Base-by-base conservation (phyloP, 2,888 invertebrate species). In the Aproaerema taeniolella region DNA sequence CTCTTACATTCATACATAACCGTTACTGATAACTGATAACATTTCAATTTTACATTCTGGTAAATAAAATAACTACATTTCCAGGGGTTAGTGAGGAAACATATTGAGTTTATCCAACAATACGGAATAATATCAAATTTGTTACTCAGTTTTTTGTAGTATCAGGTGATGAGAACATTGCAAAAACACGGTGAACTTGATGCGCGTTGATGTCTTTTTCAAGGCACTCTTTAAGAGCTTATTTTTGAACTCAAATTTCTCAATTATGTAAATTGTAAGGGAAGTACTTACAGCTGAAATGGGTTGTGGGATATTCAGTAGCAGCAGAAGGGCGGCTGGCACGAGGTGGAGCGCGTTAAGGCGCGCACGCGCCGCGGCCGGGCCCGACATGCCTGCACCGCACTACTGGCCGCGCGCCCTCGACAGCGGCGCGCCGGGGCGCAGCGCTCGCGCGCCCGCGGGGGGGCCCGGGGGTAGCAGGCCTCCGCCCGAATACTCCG, bases 361-460 rank as follows among this genome's bases (percentile, higher is more conserved):
- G 66, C 78, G 80, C 76, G 74, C 73, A 72, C 82, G 82, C 82
- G 78, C 81, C 82, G 77, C 82, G 73, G 79, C 82, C 81, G 77
- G 83, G 73, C 83, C 82, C 74, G 85, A 77, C 83, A 85, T 85
- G 83, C 80, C 82, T 81, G 79, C 76, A 79, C 77, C 75, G 71
- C 80, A 73, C 77, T 80, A 82, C 80, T 81, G 43, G 77, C 59
- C 63, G 76, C 72, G 71, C 76, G 77, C 75, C 72, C 71, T 67
- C 66, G 52, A n/a, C n/a, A n/a, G n/a, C 61, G 47, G 40, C 55
- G 50, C 48, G 50, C 58, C 54, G 46, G 42, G 53, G 49, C 52
- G 46, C 58, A 53, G 54, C 55, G 56, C 56, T 56, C 53, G 55
- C 55, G 55, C 59, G 50, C 52, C 50, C 40, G 67, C 61, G 73